Percentiles rank a stretch among this genome's conserved stretches.
Conservation (phyloP, 2,113 vertebrate species). For the Galemys pyrenaicus region DNA sequence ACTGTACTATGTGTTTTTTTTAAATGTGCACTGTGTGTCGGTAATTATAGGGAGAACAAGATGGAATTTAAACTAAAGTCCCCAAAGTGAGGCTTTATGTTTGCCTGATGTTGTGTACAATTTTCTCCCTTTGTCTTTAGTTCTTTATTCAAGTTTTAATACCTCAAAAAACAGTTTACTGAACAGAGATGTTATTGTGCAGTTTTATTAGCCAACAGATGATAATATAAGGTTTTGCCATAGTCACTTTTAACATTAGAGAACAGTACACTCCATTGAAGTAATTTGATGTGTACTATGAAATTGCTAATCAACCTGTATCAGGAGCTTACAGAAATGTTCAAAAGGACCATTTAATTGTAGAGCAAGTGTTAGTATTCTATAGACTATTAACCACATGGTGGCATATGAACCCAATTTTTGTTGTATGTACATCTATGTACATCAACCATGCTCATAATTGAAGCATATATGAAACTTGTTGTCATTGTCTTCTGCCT, state of each 20-base stretch:
- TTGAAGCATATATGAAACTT: slow-evolving; percentile 1
- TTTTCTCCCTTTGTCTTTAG: slow-evolving; percentile 66
- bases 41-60: slow-evolving; percentile 72
- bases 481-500: slow-evolving; percentile 13
- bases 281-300: slow-evolving; percentile 45
- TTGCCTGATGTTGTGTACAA: slow-evolving; percentile 56
- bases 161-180: slow-evolving; percentile 64
- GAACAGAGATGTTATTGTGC: slow-evolving; percentile 34
- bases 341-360: slow-evolving; percentile 27
- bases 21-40: slow-evolving; percentile 56
- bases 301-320: slow-evolving; percentile 42
- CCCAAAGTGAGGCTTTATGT: slow-evolving; percentile 58
- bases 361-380: slow-evolving; percentile 1
- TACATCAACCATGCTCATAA: slow-evolving; percentile 19
- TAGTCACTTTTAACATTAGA: slow-evolving; percentile 20
- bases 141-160: slow-evolving; percentile 55
- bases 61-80: slow-evolving; percentile 65
- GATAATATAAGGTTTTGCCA: slow-evolving; percentile 37
- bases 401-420: slow-evolving; percentile 20
- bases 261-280: slow-evolving; percentile 33
- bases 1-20: slow-evolving; percentile 24
- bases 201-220: slow-evolving; percentile 46
- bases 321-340: slow-evolving; percentile 42
- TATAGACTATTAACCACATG: neutral
- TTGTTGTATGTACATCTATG: slow-evolving; percentile 37